These are phyloP conservation scores for Pardosa pseudoannulata DNA, from an alignment of 2,888 invertebrate species.

Conservation along the genomic window DNA sequence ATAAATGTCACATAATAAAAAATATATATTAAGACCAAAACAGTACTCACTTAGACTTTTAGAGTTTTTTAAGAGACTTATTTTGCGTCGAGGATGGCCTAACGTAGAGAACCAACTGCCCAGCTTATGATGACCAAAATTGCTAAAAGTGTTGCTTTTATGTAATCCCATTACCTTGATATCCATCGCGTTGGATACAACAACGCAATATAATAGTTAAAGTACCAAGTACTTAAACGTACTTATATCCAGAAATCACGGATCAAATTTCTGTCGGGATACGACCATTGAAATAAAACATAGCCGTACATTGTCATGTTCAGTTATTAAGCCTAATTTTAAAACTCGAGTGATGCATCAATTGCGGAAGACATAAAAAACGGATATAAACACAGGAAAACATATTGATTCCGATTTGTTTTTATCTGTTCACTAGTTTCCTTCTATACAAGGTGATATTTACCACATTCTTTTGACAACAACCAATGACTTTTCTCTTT, in stretches of 20 bases:
- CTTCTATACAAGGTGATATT: no score
- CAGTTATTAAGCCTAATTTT: background rate
- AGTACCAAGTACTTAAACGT: background rate
- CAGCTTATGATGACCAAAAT: constrained; percentile 77
- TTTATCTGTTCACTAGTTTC: no score
- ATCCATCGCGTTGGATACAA: constrained; percentile 75
- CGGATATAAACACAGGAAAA: no score
- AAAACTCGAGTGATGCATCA: background rate
- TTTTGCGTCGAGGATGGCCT: constrained; percentile 76
- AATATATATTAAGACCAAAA: background rate
- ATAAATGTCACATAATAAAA: no score
- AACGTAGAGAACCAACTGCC: constrained; percentile 78
- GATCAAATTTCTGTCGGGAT: constrained; percentile 25
- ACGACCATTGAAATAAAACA: constrained; percentile 3
- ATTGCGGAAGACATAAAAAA: background rate
- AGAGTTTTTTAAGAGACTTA: constrained; percentile 75
- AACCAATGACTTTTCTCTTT: no score
- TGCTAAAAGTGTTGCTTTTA: constrained; percentile 79
- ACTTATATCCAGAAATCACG: background rate
- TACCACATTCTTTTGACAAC: no score
- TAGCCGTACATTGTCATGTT: background rate
- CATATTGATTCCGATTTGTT: no score
- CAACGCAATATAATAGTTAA: background rate
- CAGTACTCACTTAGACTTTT: constrained; percentile 75
- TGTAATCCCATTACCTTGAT: constrained; percentile 77